Base-by-base conservation (phyloP, 1,140 invertebrate species). In the Drosophila orena region DNA sequence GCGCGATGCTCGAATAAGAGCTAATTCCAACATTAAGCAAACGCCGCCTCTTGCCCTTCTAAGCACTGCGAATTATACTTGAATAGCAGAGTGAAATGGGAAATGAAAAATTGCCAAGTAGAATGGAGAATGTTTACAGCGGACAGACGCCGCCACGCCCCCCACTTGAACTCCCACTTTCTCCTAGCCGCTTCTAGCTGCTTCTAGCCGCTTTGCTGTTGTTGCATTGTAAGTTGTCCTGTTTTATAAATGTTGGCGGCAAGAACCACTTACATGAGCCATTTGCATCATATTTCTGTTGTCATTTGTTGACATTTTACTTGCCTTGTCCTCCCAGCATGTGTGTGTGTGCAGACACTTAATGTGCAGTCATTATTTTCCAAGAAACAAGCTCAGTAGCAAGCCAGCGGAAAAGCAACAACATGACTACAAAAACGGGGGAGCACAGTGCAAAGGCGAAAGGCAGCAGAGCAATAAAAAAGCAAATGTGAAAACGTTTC, bases 211-310 rank as follows among this genome's bases (percentile, higher is more conserved):
- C 50, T 73, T 62, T 47, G 50, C 64, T 77, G 61, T 40, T 76
- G 58, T 47, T 81, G 83, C 70, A 81, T 65, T 81, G 62, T 86
- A 74, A 86, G 78, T 70, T 85, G 77, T 81, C 69, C 47, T 79
- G 68, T 79, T 88, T 88, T 86, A 83, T 76, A 86, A 83, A 86
- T 86, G 79, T 81, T 68, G 53, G 70, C 75, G 61, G 61, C 78
- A 88, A 79, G 79, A 88, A 89, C 62, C 84, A 88, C 84, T 88
- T 89, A 88, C 84, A 88, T 84, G 84, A 89, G 53, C 84, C 84
- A 89, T 89, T 89, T 89, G 84, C 84, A 89, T 89, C 84, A 89
- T 89, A 89, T 89, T 89, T 89, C 79, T 89, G 84, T 89, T 89
- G 84, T 89, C 79, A 84, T 89, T 89, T 89, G 79, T 88, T 88